Evolutionary conservation across 2,113 vertebrate genomes (phyloP), one percentile per base, ranked within the genome.

Genomic region (Paradoxurus hermaphroditus): DNA sequence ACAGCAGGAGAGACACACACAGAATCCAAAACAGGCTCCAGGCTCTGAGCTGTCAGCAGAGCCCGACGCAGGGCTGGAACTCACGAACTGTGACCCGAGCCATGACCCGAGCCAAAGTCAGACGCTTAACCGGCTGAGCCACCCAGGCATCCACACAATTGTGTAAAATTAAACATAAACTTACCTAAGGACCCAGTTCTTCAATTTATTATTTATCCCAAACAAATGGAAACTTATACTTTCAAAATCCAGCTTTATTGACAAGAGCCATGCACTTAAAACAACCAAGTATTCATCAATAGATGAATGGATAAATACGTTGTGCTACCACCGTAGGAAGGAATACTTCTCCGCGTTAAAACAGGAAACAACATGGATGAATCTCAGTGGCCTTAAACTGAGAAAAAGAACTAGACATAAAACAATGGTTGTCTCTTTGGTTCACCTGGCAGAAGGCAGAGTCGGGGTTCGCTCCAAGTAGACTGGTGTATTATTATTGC

Each of bases 341-440:
- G 3, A 25, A 51, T 51, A 31, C 18, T 65, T 51, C 16, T 39
- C 59, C 51, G 1, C 34, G 23, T 39, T 51, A 79, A 81, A 81
- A 53, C 25, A 51, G n/a, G 13, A 19, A 65, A 41, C 7, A 39
- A 63, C 62, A 25, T 14, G 4, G 1, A 81, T 41, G 75, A 16
- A 53, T 53, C 44, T 67, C 46, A 16, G 14, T 81, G 29, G 56
- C 49, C 34, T 2, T 68, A 68, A 14, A 13, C 18, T 70, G 59
- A 78, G 59, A 51, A 31, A 56, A 67, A 56, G 18, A 81, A 31
- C 4, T 12, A 56, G 63, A 34, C 13, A 12, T 4, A 84, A 67
- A 95, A 89, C 0, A 51, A 73, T 98, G 97, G 34, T 8, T 31
- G 59, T 98, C 96, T 68, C 13, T 27, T 92, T 90, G 49, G 78